These are phyloP conservation scores for Neoarius graeffei DNA, from an alignment of 2,113 vertebrate genomes.

Conservation along the genomic window DNA sequence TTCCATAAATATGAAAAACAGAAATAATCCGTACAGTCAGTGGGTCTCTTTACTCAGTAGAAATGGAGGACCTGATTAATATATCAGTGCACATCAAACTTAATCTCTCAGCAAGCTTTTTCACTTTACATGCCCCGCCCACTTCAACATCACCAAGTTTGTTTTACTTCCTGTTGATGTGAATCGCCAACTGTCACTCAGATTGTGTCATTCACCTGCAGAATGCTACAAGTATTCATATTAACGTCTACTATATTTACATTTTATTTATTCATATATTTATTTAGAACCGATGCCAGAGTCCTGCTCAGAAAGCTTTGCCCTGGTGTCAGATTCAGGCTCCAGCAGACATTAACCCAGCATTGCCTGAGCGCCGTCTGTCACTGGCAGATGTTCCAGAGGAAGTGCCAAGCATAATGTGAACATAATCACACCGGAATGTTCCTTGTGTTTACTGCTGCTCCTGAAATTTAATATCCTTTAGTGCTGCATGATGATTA, in stretches of 20 bases:
- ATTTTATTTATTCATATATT: not conserved
- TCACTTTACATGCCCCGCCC: not conserved
- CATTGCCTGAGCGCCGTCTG: constrained; percentile 6
- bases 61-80: too few species aligned
- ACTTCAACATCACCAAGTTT: not conserved
- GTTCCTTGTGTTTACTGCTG: not conserved
- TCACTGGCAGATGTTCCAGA: constrained; percentile 19
- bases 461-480: constrained; percentile 16
- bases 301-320: not conserved
- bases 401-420: not conserved
- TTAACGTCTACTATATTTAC: not conserved
- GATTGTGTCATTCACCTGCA: not conserved
- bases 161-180: not conserved
- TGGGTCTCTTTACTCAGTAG: not conserved
- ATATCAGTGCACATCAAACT: not conserved
- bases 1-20: not conserved
- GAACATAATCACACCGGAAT: not conserved
- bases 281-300: not conserved
- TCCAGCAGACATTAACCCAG: not conserved
- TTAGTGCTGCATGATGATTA: not conserved
- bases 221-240: not conserved
- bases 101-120: not conserved
- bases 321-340: not conserved
- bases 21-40: not conserved
- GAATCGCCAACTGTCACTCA: not conserved